Evolutionary conservation across 2,113 vertebrate genomes (phyloP).

Genomic region (Shinisaurus crocodilurus): DNA sequence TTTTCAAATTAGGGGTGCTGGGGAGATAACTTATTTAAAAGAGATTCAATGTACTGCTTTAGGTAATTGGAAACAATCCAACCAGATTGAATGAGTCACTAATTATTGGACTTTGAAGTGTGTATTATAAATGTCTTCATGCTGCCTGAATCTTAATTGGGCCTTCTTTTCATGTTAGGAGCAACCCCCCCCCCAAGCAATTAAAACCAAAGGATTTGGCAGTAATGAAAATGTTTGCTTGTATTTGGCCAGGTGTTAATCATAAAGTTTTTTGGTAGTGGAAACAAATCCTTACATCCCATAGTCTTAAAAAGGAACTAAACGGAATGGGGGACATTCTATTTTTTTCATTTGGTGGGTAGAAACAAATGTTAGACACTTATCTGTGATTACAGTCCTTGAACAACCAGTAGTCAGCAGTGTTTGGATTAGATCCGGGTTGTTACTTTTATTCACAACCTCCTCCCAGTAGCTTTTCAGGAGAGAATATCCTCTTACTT

Average conservation of each 20-base stretch:
- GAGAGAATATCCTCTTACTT: neutral
- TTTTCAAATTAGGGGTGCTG: neutral
- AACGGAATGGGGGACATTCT: neutral
- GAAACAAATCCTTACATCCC: conserved; percentile 60
- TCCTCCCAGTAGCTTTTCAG: neutral
- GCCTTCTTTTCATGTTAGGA: conserved; percentile 46
- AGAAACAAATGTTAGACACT: neutral
- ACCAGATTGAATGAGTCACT: conserved; percentile 38
- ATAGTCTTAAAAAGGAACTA: conserved; percentile 43
- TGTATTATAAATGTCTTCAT: conserved; percentile 57
- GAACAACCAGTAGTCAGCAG: neutral
- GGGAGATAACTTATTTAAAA: conserved; percentile 43
- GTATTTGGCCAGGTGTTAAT: conserved; percentile 67
- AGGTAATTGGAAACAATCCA: conserved; percentile 8
- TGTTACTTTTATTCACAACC: neutral
- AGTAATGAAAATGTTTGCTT: conserved; percentile 68
- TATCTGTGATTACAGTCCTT: neutral
- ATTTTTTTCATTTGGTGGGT: neutral
- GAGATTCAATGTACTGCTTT: conserved; percentile 4
- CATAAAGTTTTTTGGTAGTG: conserved; percentile 42
- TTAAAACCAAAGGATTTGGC: conserved; percentile 7
- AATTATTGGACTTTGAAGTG: conserved; percentile 42
- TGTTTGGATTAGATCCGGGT: neutral
- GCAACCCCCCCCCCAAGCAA: conserved; percentile 39
- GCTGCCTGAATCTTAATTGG: conserved; percentile 47